Evolutionary conservation across 1,140 invertebrate genomes (phyloP), one percentile per base, ranked within the genome.

Genomic region (Cheumatopsyche charites): DNA sequence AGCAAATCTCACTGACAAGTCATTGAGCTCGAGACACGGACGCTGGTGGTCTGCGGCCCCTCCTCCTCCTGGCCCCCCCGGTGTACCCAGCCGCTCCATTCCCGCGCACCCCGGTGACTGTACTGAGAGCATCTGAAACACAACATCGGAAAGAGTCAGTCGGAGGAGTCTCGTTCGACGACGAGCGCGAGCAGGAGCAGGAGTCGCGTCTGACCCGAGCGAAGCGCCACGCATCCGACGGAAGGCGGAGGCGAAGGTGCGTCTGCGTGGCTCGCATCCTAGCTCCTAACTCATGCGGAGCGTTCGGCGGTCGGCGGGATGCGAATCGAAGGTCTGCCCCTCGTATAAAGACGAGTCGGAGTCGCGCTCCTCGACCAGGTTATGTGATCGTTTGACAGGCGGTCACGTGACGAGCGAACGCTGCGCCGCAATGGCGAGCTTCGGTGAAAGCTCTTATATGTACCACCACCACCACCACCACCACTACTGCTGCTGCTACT

Each of bases 51-150:
- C 74, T 26, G 47, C 67, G 62, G 66, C 77, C 78, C 77, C 78
- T 82, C 83, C 82, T 81, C 82, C 82, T 82, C 82, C 81, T 79
- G 81, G 79, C 77, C 81, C 82, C 79, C 81, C 86, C 80, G 86
- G 85, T 86, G 86, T 86, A 83, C 87, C 86, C 84, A 88, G 84
- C 84, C 86, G 85, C 85, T 88, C 87, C 87, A 88, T 88, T 82
- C 87, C 87, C 83, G 86, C 87, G 84, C 85, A 87, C 85, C 87
- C 86, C 83, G 86, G 86, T 81, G 86, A 85, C 86, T 87, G 86
- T 82, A 88, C 86, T 84, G 86, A 88, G 86, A 88, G 86, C 87
- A 88, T 88, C 87, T 88, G 85, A 77, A 88, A 87, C 45, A 29
- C 6, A 55, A 61, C n/a, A 61, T 23, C n/a, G 5, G 1, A 19